Evolutionary conservation across 1,140 invertebrate species (phyloP), one percentile per base, ranked within the genome.

Genomic region (Calephelis nemesis): DNA sequence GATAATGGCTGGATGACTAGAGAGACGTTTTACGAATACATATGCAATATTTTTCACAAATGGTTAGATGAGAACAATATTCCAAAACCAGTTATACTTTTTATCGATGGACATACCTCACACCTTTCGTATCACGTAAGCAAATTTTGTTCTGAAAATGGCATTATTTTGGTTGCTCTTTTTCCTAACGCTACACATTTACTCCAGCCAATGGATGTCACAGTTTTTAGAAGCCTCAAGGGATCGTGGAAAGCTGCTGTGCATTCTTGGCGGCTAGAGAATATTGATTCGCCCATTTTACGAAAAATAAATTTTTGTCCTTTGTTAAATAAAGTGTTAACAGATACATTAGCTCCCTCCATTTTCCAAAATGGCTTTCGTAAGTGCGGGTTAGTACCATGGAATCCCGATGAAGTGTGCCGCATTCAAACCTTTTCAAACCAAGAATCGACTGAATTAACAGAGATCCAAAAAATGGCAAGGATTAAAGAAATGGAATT

Each of bases 121-220:
- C n/a, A n/a, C n/a, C n/a, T 67, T 12, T 69, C 58, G 63, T 64
- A 49, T 50, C 72, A 67, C 4, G 7, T 60, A 4, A 60, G 65
- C 45, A 58, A 67, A 45, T 67, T 67, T 67, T 67, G 52, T 67
- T 58, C 52, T 8, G 54, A 67, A 58, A 58, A 67, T 47, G 65
- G 52, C 7, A 66, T 60, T 7, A 58, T 66, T 15, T 11, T 63
- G 12, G 47, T 63, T 30, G 42, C 45, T 47, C 62, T 47, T 12
- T 63, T 47, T 63, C 45, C 42, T 7, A 74, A 74, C 52, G 65
- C 69, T 7, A 69, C 67, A 8, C 67, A 69, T 67, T 10, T 69
- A 5, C 30, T 69, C 63, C 87, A 58, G 48, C 72, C 39, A 12
- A 69, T 58, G 75, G 67, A 66, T 67, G 77, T 50, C 15, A 48